Evolutionary conservation across 2,888 invertebrate genomes (phyloP).

Genomic region (Melipona beecheii): DNA sequence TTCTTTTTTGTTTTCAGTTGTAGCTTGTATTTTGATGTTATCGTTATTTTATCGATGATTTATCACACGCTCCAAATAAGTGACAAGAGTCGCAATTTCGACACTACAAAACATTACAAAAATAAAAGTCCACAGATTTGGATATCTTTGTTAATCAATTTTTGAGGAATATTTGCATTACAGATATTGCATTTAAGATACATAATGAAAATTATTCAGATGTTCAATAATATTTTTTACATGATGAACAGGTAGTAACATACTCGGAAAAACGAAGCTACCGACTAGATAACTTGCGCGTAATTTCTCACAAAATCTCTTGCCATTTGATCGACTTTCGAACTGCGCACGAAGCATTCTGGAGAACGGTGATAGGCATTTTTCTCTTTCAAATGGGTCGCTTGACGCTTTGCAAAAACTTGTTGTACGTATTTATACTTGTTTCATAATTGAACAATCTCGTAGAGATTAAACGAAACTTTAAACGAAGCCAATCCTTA

Average conservation of each 20-base stretch:
- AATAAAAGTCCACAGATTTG: no score
- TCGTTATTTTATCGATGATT: not conserved
- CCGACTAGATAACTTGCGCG: slow-evolving; percentile 66
- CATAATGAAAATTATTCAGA: not conserved
- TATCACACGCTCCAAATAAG: slow-evolving; percentile 24
- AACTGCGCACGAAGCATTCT: slow-evolving; percentile 51
- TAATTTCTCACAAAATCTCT: slow-evolving; percentile 70
- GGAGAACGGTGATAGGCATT: slow-evolving; percentile 54
- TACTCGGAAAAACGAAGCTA: slow-evolving; percentile 38
- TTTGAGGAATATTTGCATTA: not conserved
- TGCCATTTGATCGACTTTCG: slow-evolving; percentile 24
- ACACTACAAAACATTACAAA: not conserved
- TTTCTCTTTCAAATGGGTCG: slow-evolving; percentile 55
- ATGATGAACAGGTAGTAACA: not conserved
- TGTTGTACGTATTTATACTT: not conserved
- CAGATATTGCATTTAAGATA: not conserved
- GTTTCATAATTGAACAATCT: not conserved
- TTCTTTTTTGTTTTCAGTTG: no score
- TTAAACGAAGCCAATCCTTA: not conserved
- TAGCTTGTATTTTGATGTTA: not conserved
- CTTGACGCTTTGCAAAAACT: slow-evolving; percentile 14
- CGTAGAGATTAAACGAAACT: no score
- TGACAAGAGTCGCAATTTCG: not conserved
- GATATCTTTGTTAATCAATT: not conserved
- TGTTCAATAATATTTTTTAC: not conserved